phyloP scores from a whole-genome alignment of 2,888 invertebrate genomes.

The Petrolisthes manimaculis region DNA sequence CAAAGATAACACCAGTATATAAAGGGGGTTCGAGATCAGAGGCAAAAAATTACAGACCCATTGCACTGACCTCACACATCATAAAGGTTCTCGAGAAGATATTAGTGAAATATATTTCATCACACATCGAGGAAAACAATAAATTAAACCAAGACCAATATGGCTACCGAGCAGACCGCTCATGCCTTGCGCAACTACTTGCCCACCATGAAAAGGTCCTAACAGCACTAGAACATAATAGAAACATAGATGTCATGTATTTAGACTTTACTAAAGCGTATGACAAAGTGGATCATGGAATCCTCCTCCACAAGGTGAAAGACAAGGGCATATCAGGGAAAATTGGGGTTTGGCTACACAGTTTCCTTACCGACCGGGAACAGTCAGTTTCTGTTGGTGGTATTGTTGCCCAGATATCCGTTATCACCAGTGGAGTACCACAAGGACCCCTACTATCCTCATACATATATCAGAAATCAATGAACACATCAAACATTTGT shows the following conservation, averaged over 20 bases:
- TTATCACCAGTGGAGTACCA: no score
- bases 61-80: no score
- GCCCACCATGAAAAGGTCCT: slow-evolving; percentile 2
- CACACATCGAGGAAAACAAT: no score
- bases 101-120: slow-evolving; percentile 3
- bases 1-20: neutral
- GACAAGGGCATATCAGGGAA: neutral
- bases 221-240: neutral
- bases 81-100: neutral
- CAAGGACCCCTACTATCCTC: neutral
- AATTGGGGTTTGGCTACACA: neutral
- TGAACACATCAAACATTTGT: neutral
- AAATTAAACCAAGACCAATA: neutral
- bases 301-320: neutral
- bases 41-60: no score
- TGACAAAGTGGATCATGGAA: no score
- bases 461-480: neutral
- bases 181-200: no score
- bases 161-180: no score
- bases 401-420: no score
- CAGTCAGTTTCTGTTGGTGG: neutral
- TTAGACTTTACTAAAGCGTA: no score
- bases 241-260: neutral
- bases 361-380: neutral
- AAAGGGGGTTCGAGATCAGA: no score